Evolutionary conservation across 2,113 vertebrate genomes (phyloP).

Genomic region (Spheniscus mendiculus): DNA sequence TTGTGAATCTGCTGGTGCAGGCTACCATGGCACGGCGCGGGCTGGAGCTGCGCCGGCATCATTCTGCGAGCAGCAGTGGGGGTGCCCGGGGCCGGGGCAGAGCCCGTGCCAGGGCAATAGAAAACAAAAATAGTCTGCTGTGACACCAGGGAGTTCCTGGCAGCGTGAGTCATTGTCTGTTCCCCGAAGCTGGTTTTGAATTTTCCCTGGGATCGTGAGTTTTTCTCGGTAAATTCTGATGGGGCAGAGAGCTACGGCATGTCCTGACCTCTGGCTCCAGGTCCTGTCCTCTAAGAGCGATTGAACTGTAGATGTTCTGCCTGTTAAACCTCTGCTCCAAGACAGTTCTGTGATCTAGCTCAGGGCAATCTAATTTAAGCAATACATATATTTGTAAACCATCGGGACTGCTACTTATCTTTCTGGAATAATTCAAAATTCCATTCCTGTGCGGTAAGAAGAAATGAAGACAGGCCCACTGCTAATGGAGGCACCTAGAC

Average conservation of each 20-base stretch:
- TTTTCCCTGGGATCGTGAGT: not conserved
- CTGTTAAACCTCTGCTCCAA: not conserved
- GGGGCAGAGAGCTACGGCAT: not conserved
- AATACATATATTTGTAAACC: not conserved
- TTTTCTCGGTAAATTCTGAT: not conserved
- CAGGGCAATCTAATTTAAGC: not conserved
- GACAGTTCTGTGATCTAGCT: not conserved
- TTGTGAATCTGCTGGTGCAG: not conserved
- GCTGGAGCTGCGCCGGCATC: not conserved
- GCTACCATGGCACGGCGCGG: accelerated
- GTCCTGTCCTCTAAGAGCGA: not conserved
- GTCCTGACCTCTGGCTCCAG: not conserved
- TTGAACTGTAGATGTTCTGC: not conserved
- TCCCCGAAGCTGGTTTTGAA: not conserved
- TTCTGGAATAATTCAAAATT: not conserved
- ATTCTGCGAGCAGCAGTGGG: accelerated
- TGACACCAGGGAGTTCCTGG: not conserved
- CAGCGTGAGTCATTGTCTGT: not conserved
- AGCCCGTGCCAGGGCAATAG: not conserved
- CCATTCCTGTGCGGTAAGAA: not conserved
- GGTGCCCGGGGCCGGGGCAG: accelerated
- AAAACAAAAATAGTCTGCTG: not conserved
- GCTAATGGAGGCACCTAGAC: not conserved
- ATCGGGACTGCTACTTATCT: not conserved
- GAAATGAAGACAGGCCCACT: not conserved